These are phyloP conservation scores for Lanius ludovicianus DNA, from an alignment of 2,113 vertebrate genomes.

Conservation along the genomic window DNA sequence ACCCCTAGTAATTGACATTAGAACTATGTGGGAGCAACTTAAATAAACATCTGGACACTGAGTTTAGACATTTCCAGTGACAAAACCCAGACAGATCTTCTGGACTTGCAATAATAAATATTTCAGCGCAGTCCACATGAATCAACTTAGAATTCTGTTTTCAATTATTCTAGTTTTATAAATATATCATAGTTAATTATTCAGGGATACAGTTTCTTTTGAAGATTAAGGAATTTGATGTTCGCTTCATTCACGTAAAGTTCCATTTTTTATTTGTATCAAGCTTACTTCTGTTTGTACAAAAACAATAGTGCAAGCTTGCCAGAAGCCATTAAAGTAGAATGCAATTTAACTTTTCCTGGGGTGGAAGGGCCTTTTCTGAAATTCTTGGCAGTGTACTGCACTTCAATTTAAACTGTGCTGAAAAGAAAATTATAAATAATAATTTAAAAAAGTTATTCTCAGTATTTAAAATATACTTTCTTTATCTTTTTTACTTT, in stretches of 20 bases:
- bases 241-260: conserved; percentile 77
- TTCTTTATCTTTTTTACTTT: background rate
- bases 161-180: conserved; percentile 94
- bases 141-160: conserved; percentile 90
- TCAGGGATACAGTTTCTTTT: conserved; percentile 85
- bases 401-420: background rate
- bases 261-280: conserved; percentile 78
- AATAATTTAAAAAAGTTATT: background rate
- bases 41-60: conserved; percentile 87
- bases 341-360: conserved; percentile 62
- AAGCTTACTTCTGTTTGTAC: conserved; percentile 76
- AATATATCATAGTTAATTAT: conserved; percentile 92
- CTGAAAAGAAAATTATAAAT: background rate
- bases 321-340: conserved; percentile 74
- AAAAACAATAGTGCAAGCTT: conserved; percentile 75
- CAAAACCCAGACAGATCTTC: conserved; percentile 87
- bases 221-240: conserved; percentile 82
- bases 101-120: conserved; percentile 95
- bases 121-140: conserved; percentile 83
- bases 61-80: conserved; percentile 89
- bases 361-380: conserved; percentile 49
- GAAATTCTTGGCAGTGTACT: conserved; percentile 2
- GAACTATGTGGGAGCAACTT: conserved; percentile 86
- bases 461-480: background rate
- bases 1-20: conserved; percentile 89